Evolutionary conservation across 2,888 invertebrate genomes (phyloP).

Genomic region (Athetis lepigone): DNA sequence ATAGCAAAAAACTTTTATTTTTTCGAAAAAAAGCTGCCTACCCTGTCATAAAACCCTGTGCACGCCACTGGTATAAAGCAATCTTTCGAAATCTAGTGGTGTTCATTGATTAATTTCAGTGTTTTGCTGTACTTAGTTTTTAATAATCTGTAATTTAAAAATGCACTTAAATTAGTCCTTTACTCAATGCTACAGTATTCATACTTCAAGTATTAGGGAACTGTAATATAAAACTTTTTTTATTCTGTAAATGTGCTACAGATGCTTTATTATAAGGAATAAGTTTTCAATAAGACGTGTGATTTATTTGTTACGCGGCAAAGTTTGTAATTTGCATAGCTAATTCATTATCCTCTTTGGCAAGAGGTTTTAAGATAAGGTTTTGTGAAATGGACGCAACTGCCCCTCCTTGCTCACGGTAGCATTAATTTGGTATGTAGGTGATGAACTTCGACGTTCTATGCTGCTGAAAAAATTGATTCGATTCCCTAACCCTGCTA

Average conservation of each 20-base stretch:
- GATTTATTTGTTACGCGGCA: constrained; percentile 57
- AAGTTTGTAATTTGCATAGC: constrained; percentile 10
- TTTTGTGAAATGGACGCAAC: no score
- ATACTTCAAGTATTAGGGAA: constrained; percentile 59
- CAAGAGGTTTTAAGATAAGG: neutral
- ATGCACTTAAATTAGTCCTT: constrained; percentile 23
- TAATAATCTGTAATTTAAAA: constrained; percentile 21
- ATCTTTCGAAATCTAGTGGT: constrained; percentile 47
- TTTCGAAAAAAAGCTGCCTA: no score
- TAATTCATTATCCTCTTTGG: neutral
- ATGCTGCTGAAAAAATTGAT: no score
- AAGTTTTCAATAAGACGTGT: constrained; percentile 54
- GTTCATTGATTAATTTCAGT: constrained; percentile 42
- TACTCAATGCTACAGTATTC: constrained; percentile 55
- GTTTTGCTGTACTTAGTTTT: constrained; percentile 38
- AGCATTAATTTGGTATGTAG: no score
- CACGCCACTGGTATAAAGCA: no score
- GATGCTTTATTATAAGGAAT: constrained; percentile 57
- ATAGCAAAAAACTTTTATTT: no score
- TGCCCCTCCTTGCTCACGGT: no score
- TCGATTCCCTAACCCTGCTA: no score
- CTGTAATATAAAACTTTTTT: constrained; percentile 34
- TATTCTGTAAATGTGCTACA: constrained; percentile 56
- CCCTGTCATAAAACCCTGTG: no score
- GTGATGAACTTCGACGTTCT: no score